A percentile compares a stretch with the other conserved stretches of the same genome.
phyloP scores from a whole-genome alignment of 2,888 invertebrate species.

The Meta bourneti region DNA sequence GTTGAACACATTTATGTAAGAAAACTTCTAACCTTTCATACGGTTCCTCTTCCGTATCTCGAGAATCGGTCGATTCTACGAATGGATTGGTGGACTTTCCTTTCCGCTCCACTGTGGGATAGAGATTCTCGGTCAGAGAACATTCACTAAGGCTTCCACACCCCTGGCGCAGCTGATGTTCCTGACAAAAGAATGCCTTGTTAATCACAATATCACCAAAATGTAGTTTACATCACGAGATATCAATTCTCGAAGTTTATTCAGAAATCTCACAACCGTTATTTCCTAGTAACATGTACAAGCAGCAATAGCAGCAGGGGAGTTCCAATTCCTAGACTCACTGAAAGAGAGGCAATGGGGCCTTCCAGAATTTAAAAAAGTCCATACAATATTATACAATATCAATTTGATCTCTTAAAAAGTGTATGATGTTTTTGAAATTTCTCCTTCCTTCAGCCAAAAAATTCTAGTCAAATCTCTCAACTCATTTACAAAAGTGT shows the following conservation, averaged over 20 bases:
- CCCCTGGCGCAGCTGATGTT: slow-evolving; percentile 19
- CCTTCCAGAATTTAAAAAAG: too few relatives aligned
- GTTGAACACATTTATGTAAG: too few relatives aligned
- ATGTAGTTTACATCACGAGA: not conserved
- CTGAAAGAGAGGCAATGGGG: too few relatives aligned
- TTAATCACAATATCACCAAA: not conserved
- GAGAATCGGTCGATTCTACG: not conserved
- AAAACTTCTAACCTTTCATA: not conserved
- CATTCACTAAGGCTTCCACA: slow-evolving; percentile 23
- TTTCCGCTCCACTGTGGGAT: slow-evolving; percentile 29
- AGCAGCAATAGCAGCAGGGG: too few relatives aligned
- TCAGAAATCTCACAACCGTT: too few relatives aligned
- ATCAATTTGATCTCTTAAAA: too few relatives aligned
- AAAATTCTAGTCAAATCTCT: too few relatives aligned
- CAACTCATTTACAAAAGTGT: too few relatives aligned
- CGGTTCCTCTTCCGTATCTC: not conserved
- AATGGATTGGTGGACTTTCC: not conserved
- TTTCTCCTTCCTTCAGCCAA: too few relatives aligned
- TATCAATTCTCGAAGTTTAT: not conserved
- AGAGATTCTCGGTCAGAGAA: slow-evolving; percentile 11
- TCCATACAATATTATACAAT: too few relatives aligned
- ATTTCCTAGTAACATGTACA: too few relatives aligned
- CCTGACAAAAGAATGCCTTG: not conserved
- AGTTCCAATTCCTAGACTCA: not conserved
- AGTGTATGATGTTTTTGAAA: too few relatives aligned